Percentiles rank a stretch among this genome's conserved stretches.
Evolutionary conservation across 2,888 invertebrate genomes (phyloP).

Genomic region (Ommatoiulus sabulosus): DNA sequence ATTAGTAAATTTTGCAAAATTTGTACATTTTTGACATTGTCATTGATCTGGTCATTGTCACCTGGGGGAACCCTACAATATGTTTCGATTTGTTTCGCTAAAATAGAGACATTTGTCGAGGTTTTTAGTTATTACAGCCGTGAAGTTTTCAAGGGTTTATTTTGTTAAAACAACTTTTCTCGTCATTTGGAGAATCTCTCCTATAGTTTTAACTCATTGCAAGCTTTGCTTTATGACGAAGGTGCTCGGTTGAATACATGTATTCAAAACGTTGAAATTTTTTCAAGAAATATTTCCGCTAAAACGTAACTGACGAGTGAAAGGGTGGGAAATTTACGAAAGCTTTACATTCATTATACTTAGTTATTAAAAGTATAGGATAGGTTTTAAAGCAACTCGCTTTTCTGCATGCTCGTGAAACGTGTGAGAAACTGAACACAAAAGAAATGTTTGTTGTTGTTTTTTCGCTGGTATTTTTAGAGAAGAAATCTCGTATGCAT

Average conservation of each 20-base stretch:
- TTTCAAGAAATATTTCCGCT: background rate
- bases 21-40: too few relatives aligned
- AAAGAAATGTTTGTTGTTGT: conserved; percentile 39
- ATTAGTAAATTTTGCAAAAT: too few relatives aligned
- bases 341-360: background rate
- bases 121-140: too few relatives aligned
- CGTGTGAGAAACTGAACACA: background rate
- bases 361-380: background rate
- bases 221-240: background rate
- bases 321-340: background rate
- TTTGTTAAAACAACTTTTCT: too few relatives aligned
- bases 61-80: too few relatives aligned
- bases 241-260: background rate
- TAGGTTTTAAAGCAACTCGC: background rate
- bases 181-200: too few relatives aligned
- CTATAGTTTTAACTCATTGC: too few relatives aligned
- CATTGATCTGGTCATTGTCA: too few relatives aligned
- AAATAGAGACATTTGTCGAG: too few relatives aligned
- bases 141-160: too few relatives aligned
- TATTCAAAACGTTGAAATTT: too few relatives aligned
- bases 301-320: background rate
- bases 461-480: background rate
- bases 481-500: background rate
- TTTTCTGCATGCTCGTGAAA: background rate
- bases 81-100: too few relatives aligned